phyloP scores from a whole-genome alignment of 1,140 invertebrate genomes.

The Drosophila azteca region DNA sequence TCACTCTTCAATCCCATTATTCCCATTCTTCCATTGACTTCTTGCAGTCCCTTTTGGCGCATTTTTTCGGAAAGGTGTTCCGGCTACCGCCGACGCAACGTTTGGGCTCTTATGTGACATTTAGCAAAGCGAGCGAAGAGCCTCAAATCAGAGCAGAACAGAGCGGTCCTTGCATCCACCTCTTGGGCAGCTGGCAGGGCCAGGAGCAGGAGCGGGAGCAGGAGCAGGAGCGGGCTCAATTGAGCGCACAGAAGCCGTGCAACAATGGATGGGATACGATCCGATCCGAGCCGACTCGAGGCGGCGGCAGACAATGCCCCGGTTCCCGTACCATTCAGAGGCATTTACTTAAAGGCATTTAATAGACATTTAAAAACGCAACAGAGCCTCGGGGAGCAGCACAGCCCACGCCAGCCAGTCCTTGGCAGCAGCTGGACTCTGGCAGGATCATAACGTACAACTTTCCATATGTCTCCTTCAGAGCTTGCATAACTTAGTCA shows the following conservation, averaged over 20 bases:
- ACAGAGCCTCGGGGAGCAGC: conserved; percentile 9
- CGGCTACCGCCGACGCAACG: conserved; percentile 22
- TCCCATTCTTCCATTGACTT: conserved; percentile 2
- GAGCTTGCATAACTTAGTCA: conserved; percentile 67
- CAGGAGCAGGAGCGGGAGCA: neutral
- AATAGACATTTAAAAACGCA: conserved; percentile 53
- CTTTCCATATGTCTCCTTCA: conserved; percentile 31
- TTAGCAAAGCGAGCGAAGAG: conserved; percentile 31
- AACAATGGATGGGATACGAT: conserved; percentile 37
- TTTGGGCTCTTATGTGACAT: conserved; percentile 55
- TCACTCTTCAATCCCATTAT: neutral
- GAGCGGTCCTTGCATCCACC: conserved; percentile 2
- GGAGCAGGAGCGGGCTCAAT: conserved; percentile 22
- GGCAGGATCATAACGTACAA: conserved; percentile 17
- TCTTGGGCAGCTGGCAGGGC: conserved; percentile 24
- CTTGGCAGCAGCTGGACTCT: conserved; percentile 18
- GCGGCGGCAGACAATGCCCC: conserved; percentile 27
- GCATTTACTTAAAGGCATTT: conserved; percentile 49
- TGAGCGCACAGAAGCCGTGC: conserved; percentile 33
- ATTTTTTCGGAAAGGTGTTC: conserved; percentile 48
- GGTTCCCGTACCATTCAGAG: conserved; percentile 18
- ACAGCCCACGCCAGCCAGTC: conserved; percentile 12
- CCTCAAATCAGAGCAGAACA: conserved; percentile 55
- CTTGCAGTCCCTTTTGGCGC: conserved; percentile 47
- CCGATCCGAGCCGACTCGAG: neutral